These are phyloP conservation scores for Paratrypauchen microcephalus DNA, from an alignment of 2,797 vertebrate species.

Conservation along the genomic window DNA sequence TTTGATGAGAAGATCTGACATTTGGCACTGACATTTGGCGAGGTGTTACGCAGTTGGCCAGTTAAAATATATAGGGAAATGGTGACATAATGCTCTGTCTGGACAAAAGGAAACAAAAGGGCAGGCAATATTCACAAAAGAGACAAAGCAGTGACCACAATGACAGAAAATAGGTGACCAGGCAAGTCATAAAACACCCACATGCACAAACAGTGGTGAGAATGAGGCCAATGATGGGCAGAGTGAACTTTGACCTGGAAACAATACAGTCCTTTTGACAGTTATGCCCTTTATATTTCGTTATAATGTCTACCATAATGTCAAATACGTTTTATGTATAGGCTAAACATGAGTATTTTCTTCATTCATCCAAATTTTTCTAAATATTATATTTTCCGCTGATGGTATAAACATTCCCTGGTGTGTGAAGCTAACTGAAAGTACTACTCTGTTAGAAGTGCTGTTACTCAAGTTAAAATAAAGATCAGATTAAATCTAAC, in stretches of 20 bases:
- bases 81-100: not conserved
- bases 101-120: not conserved
- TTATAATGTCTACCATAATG: not conserved
- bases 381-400: no score
- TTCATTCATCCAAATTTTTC: no score
- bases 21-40: not conserved
- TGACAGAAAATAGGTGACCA: conserved; percentile 7
- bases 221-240: conserved; percentile 19
- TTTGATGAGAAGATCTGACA: not conserved
- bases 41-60: not conserved
- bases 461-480: no score
- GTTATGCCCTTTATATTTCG: not conserved
- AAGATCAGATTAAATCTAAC: no score
- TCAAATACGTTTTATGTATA: no score
- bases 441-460: no score
- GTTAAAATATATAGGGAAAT: not conserved
- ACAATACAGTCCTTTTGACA: not conserved
- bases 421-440: no score
- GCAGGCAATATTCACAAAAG: conserved; percentile 1
- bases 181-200: not conserved
- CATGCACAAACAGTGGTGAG: conserved; percentile 10
- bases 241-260: conserved; percentile 13
- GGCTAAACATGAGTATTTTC: no score
- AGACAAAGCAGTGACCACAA: conserved; percentile 9
- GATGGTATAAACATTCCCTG: no score